phyloP scores from a whole-genome alignment of 1,140 invertebrate species.

The Mamestra configurata region DNA sequence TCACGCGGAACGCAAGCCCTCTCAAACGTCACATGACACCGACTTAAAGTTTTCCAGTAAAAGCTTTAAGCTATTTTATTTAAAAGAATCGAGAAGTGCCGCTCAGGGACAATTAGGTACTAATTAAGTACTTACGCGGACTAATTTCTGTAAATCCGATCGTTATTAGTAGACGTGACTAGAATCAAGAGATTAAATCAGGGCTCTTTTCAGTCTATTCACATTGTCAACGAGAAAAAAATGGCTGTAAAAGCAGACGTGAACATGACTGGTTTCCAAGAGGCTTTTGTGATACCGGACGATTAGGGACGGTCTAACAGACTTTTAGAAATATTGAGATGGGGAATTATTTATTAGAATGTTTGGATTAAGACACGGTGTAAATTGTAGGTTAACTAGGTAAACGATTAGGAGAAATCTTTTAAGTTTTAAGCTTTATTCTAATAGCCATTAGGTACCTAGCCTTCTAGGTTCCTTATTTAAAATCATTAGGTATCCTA shows the following conservation, averaged over 20 bases:
- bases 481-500: too few relatives aligned
- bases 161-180: conserved; percentile 11
- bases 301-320: not conserved
- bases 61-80: not conserved
- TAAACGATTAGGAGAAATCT: too few relatives aligned
- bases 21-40: too few relatives aligned
- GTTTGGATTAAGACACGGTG: too few relatives aligned
- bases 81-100: not conserved
- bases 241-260: not conserved
- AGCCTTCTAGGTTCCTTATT: too few relatives aligned
- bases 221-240: not conserved
- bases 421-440: too few relatives aligned
- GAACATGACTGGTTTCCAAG: not conserved
- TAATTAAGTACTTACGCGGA: not conserved
- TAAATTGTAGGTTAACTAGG: too few relatives aligned
- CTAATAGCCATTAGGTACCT: too few relatives aligned
- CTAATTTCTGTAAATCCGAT: conserved; percentile 7
- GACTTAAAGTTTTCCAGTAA: too few relatives aligned
- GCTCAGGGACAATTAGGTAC: not conserved
- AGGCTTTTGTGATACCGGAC: not conserved
- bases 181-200: not conserved
- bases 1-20: not conserved
- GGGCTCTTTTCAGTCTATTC: not conserved
- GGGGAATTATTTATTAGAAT: not conserved
- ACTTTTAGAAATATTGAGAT: too few relatives aligned